Evolutionary conservation across 2,113 vertebrate genomes (phyloP), one percentile per base, ranked within the genome.

Genomic region (Notothenia coriiceps): DNA sequence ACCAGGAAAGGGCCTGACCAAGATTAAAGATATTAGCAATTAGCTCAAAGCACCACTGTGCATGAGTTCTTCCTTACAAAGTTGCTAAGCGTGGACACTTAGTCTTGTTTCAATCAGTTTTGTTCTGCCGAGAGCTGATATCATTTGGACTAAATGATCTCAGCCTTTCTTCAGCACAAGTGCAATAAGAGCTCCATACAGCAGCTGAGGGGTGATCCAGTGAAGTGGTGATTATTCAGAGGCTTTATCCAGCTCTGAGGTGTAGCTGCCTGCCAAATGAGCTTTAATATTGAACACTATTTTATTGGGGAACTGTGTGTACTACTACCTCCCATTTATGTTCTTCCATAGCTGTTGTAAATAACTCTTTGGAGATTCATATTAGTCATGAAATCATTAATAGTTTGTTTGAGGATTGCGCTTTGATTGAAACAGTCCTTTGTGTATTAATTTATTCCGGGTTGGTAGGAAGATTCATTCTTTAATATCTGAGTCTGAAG

Each of bases 151-250:
- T 25, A 43, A 62, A 66, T 79, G 1, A 60, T 54, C 64, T 66
- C 59, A 22, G 33, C 20, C 14, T 25, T n/a, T 56, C n/a, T 56
- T 51, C 20, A 15, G 14, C 25, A 43, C 49, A 25, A 49, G 25
- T 15, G 29, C n/a, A 20, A 29, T 50, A 55, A 15, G 55, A 47
- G 25, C 29, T 68, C 59, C 33, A 2, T 14, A 35, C 61, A 47
- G 68, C 73, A 55, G 75, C 80, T 11, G 22, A 57, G 80, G 84
- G 79, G 49, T 0, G 22, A 70, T 74, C 49, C 35, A 20, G 55
- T n/a, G 75, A 85, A 51, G 49, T 10, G 51, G 10, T 50, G 43
- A 35, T n/a, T 10, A 35, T 70, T 71, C 46, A 50, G n/a, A 50
- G 20, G 43, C 13, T 35, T 60, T 15, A 49, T 44, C 13, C 13